Base-by-base conservation (phyloP, 2,113 vertebrate species). In the Stegostoma tigrinum region DNA sequence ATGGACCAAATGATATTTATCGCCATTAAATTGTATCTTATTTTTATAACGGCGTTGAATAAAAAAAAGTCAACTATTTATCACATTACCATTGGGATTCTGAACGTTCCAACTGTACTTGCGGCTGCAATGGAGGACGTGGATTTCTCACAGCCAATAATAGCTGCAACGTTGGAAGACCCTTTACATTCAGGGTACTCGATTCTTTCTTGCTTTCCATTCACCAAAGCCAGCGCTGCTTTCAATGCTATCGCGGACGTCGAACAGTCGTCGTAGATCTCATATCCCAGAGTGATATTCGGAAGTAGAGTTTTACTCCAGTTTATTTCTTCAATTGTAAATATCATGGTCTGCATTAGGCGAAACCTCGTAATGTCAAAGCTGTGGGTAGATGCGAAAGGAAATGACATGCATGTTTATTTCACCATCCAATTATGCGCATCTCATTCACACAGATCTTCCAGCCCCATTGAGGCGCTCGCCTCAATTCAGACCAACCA, bases 291-390 rank as follows among this genome's bases (percentile, higher is more conserved):
- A 70, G 95, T 96, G 14, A 96, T 45, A 38, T 90, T 96, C 42
- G 96, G 96, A 66, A 97, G 96, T n/a, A 97, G 95, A 45, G 96
- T 94, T 45, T 96, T 96, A 89, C 96, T 96, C 95, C 96, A 96
- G 96, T 97, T 97, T 95, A 97, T 97, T 95, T 97, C 96, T 72
- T 97, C 96, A 85, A 96, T 95, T 38, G 96, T 96, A 95, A 97
- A 97, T 61, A 97, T 96, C 96, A 97, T 95, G 12, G 96, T 95
- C 91, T 96, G 96, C 21, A 96, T 96, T 96, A 96, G 96, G 67
- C 96, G 96, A 66, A 97, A 96, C 42, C 95, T 96, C 95, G 96
- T 96, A 24, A 96, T 87, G 95, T 96, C 96, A 85, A 97, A 67
- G 34, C 96, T 97, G 87, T 14, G 66, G 67, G 85, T 0, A 96